These are phyloP conservation scores for Sphyrna mokarran DNA, from an alignment of 2,113 vertebrate species.

Conservation along the genomic window DNA sequence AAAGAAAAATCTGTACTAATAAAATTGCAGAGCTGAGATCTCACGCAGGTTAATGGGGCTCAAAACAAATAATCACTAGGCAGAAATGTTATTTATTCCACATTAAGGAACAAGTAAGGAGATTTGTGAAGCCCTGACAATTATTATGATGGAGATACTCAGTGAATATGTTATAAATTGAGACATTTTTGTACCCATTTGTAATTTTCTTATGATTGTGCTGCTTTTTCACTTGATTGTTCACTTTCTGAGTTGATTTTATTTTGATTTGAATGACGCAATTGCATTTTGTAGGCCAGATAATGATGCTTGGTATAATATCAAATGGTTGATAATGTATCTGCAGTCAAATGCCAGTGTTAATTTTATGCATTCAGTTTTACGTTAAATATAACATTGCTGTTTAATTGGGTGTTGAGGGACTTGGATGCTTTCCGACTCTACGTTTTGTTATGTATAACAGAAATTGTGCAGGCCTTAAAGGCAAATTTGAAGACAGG, in stretches of 20 bases:
- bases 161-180: background rate
- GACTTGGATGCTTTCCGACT: background rate
- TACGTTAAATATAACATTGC: background rate
- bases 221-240: background rate
- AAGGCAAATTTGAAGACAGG: background rate
- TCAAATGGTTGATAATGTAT: background rate
- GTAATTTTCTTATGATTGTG: background rate
- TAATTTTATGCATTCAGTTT: constrained; percentile 4
- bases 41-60: background rate
- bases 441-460: background rate
- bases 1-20: background rate
- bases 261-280: background rate
- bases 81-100: background rate
- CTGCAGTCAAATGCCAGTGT: background rate
- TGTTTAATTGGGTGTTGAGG: background rate
- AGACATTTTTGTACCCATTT: background rate
- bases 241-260: background rate
- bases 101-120: background rate
- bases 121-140: background rate
- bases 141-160: background rate
- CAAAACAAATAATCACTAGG: background rate
- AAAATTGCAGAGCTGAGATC: background rate
- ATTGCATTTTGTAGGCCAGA: background rate
- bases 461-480: background rate
- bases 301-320: background rate